Evolutionary conservation across 2,113 vertebrate species (phyloP).

Genomic region (Neotoma lepida): DNA sequence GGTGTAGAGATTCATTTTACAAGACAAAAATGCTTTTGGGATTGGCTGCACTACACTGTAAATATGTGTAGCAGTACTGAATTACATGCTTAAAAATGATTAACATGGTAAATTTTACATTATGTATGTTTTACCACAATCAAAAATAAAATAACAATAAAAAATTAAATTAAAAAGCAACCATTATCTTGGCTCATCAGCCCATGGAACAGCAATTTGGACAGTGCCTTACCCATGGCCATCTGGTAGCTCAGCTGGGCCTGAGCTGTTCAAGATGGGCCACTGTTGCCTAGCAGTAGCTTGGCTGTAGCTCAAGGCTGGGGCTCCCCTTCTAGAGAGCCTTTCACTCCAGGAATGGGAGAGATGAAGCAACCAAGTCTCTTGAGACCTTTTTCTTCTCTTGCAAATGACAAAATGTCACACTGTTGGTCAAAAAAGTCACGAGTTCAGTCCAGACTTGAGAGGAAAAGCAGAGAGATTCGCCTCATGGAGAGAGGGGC

Average conservation of each 20-base stretch:
- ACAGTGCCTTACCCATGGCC: neutral
- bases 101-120: conserved; percentile 36
- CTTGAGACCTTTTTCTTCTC: neutral
- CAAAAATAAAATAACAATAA: conserved; percentile 53
- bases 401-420: neutral
- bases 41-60: neutral
- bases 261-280: neutral
- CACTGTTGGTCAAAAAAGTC: neutral
- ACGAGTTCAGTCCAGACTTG: conserved; percentile 7
- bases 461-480: neutral
- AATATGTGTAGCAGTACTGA: neutral
- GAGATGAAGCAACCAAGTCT: neutral
- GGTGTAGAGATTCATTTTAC: neutral
- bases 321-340: neutral
- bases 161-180: conserved; percentile 53
- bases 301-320: neutral
- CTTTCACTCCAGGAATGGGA: neutral
- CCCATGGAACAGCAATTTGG: neutral
- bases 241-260: neutral
- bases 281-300: neutral
- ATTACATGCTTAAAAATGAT: neutral
- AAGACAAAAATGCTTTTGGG: neutral
- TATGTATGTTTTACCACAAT: conserved; percentile 43
- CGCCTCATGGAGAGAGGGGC: neutral
- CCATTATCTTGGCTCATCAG: conserved; percentile 4